Evolutionary conservation across 2,797 vertebrate species (phyloP), one percentile per base, ranked within the genome.

Genomic region (Zenarchopterus dispar): DNA sequence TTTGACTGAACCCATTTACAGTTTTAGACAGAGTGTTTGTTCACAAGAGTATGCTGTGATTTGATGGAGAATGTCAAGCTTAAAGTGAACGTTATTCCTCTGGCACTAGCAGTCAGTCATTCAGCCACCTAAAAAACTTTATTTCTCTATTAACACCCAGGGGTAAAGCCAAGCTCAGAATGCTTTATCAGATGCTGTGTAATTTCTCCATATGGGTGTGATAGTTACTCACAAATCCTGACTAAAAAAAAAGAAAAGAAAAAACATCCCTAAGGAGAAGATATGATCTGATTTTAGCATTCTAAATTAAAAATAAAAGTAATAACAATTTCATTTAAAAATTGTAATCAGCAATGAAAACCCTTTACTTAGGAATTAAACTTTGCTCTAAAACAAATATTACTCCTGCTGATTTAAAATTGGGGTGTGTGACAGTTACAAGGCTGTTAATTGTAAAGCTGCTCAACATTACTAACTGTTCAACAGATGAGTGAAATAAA

Each of bases 391-490:
- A 93, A 93, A 90, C 86, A 92, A 89, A 92, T 91, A 92, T 91
- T 88, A 85, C 86, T 90, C 79, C 75, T 80, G 82, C 89, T 93
- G 88, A 91, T 91, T 93, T 93, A 87, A 92, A 94, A 92, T 89
- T 91, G 84, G 90, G 91, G 83, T 88, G 89, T 89, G 89, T 92
- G 90, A 93, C 93, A 92, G 91, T 93, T 93, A 92, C 79, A 84
- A 88, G 84, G 87, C 88, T 84, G 89, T 93, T 93, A 90, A 91
- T 92, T 94, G 89, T 87, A 81, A 92, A 94, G 92, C 89, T 91
- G 88, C 87, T 92, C 89, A 91, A 91, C 91, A 92, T 92, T 92
- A 87, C 91, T 93, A 93, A 93, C 93, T 93, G 92, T 90, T 92
- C 88, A 72, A 63, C 55, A 79, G 88, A 84, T 88, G 87, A 88